Percentiles rank a stretch among this genome's conserved stretches.
Evolutionary conservation across 2,888 invertebrate genomes (phyloP).

Genomic region (Harpalus rufipes): DNA sequence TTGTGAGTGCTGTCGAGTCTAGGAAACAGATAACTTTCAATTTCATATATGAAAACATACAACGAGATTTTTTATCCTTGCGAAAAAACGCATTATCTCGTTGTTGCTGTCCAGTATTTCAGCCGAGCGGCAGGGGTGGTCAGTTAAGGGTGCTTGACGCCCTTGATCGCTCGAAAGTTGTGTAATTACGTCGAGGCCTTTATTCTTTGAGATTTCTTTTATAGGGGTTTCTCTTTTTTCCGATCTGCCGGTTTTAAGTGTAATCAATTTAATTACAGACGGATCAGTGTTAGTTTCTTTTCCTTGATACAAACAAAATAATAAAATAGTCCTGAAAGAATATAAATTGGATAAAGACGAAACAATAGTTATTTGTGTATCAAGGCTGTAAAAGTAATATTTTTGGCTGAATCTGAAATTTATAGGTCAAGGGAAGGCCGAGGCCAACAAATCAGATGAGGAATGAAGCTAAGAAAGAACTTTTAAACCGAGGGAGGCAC

Average conservation of each 20-base stretch:
- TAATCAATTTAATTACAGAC: slow-evolving; percentile 18
- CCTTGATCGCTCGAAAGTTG: slow-evolving; percentile 33
- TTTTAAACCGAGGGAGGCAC: too few relatives aligned
- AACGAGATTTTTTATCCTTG: slow-evolving; percentile 41
- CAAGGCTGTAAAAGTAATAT: too few relatives aligned
- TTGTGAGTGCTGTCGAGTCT: slow-evolving; percentile 30
- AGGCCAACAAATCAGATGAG: too few relatives aligned
- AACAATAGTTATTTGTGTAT: too few relatives aligned
- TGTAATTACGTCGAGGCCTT: slow-evolving; percentile 32
- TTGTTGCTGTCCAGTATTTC: slow-evolving; percentile 8
- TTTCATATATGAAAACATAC: slow-evolving; percentile 53
- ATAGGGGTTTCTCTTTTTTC: slow-evolving; percentile 8
- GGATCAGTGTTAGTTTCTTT: not conserved
- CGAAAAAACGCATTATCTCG: slow-evolving; percentile 41
- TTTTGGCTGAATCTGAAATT: too few relatives aligned
- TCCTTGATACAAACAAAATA: not conserved
- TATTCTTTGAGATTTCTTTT: slow-evolving; percentile 40
- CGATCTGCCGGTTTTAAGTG: slow-evolving; percentile 20
- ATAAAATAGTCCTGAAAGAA: too few relatives aligned
- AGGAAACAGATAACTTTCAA: slow-evolving; percentile 49
- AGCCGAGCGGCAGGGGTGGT: slow-evolving; percentile 29
- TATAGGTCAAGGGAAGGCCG: too few relatives aligned
- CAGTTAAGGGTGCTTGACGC: slow-evolving; percentile 32
- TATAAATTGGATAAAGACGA: too few relatives aligned
- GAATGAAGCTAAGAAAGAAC: too few relatives aligned